Evolutionary conservation across 2,797 vertebrate genomes (phyloP), one percentile per base, ranked within the genome.

Genomic region (Intellagama lesueurii): DNA sequence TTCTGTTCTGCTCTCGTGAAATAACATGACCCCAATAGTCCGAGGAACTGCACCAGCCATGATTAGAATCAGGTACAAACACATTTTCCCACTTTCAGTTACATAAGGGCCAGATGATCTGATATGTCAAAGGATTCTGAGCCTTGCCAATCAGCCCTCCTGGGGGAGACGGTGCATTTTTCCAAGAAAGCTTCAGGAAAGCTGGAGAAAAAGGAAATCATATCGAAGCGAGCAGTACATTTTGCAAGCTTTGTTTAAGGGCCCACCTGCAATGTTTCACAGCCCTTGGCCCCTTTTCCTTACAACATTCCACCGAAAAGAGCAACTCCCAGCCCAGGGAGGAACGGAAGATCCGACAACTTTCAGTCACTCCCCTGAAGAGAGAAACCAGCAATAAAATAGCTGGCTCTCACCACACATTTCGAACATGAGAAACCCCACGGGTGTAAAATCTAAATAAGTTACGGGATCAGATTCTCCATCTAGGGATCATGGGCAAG

Each of bases 121-220:
- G 87, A 86, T 49, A 28, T 81, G 93, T 52, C 78, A 73, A 72
- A 84, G 72, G 40, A 77, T 90, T 91, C 86, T 72, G 90, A 91
- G 89, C 90, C 90, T 93, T 91, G 90, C 86, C 73, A 93, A 47
- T 32, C 80, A 86, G 66, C 88, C 88, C 80, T 93, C 93, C 32
- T 83, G 90, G 44, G 88, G 90, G 28, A 89, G 56, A 66, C 14
- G 5, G 30, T 86, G 52, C 75, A 47, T 40, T 91, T 90, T 94
- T 92, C 90, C 94, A 92, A 92, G 76, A 94, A 93, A 85, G 90
- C 19, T 14, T 82, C 90, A 73, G 28, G 80, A 24, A 60, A 93
- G 30, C 49, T 82, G 81, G 89, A 81, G 66, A 86, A 91, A 90
- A 73, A 77, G 56, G 2, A 35, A 40, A 86, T 47, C 5, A 7